Base-by-base conservation (phyloP, 2,888 invertebrate genomes). In the Athalia circularis region DNA sequence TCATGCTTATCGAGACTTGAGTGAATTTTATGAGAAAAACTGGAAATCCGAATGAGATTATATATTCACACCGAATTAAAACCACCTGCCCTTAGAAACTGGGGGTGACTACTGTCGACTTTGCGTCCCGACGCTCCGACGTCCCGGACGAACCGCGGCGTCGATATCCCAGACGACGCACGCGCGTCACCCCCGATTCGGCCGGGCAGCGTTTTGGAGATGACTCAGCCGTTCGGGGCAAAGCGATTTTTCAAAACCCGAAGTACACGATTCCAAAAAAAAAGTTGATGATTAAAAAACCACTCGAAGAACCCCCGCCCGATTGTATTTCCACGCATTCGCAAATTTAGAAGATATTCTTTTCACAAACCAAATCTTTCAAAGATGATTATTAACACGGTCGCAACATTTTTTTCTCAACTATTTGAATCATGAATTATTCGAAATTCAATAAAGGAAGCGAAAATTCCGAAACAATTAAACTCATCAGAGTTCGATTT, bases 101-200 rank as follows among this genome's bases (percentile, higher is more conserved):
- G 85, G 88, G 86, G 83, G 87, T 88, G 87, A 89, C 89, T 88
- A 90, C 89, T 89, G 85, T 79, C 79, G 80, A 15, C 64, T 70
- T 57, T 61, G 62, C 76, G 76, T 80, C 77, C 67, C 78, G 52
- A 62, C 70, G 78, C 78, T 89, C 88, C 89, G 90, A 89, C 87
- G 87, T 78, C 81, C 83, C 80, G 81, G 81, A 29, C 29, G 82
- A 80, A 82, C 82, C 82, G 86, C 86, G 85, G 85, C 84, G 83
- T 88, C 87, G 89, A 88, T 87, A 88, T 29, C 83, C 81, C 70
- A 81, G 81, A 86, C 82, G 85, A 87, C 90, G 90, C 90, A 84
- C 86, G 90, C 90, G 90, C 90, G 86, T 85, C 86, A 84, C 86
- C 88, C 88, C 87, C 85, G 82, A 81, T 81, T 79, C 82, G 81